phyloP scores from a whole-genome alignment of 2,888 invertebrate genomes.

The Congeria kusceri region DNA sequence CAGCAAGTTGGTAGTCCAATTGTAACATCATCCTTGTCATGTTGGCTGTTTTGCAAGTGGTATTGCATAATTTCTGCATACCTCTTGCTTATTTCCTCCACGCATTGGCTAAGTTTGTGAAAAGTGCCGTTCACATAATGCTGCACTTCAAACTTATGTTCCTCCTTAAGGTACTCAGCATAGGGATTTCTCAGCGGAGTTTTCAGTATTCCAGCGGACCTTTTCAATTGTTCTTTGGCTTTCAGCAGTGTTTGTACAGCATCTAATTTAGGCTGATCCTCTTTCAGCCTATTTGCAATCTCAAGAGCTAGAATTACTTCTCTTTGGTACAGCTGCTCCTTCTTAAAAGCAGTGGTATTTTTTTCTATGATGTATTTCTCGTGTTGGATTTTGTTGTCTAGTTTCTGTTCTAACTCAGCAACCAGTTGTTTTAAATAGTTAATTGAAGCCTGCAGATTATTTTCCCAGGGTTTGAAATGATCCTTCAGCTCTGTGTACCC shows the following conservation, averaged over 20 bases:
- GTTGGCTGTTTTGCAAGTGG: not conserved
- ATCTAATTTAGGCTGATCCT: not conserved
- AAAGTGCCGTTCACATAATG: conserved; percentile 20
- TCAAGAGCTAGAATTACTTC: not conserved
- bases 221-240: conserved; percentile 12
- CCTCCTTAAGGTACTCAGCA: conserved; percentile 9
- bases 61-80: not conserved
- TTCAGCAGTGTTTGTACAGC: not conserved
- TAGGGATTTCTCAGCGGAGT: conserved; percentile 5
- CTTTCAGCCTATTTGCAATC: not conserved
- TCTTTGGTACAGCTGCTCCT: not conserved
- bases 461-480: conserved; percentile 2
- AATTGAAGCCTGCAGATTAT: not conserved
- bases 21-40: not conserved
- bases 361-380: conserved; percentile 15
- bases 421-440: too few relatives aligned
- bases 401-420: conserved; percentile 21
- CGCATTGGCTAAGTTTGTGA: not conserved
- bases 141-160: conserved; percentile 28
- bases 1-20: not conserved
- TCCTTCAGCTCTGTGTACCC: too few relatives aligned
- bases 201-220: not conserved
- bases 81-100: not conserved
- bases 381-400: conserved; percentile 10
- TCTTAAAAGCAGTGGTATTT: not conserved